Base-by-base conservation (phyloP, 2,113 vertebrate genomes). In the Actenoides lindsayi region DNA sequence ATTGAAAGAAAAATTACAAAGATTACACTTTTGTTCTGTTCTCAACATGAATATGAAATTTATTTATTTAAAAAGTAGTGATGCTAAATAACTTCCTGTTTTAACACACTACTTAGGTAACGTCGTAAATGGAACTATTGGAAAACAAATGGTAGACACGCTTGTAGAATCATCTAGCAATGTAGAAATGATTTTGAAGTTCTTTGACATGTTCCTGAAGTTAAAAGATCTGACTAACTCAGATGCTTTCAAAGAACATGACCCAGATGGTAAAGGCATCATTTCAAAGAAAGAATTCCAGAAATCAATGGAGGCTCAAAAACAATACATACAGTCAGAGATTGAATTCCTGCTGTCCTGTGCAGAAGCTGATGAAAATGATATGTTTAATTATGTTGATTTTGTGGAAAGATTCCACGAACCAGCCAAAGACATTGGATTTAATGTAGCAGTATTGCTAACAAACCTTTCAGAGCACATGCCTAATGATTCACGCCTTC, bases 171-270 rank as follows among this genome's bases (percentile, higher is more conserved):
- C 99, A 51, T 99, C 99, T 39, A 99, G 98, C 97, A 99, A 99
- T 54, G 99, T 99, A 94, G 99, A 99, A 98, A 99, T 99, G 99
- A 99, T 99, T 96, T 98, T 99, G 63, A 99, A 99, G 95, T 99
- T 99, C 97, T 99, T 99, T 76, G 99, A 99, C 97, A 99, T 99
- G 99, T 99, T 99, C 97, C 99, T 99, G 85, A 99, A 99, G 97
- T 97, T 99, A 94, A 99, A 99, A 97, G 99, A 99, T 94, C 98
- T 99, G 94, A 99, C 99, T 50, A 99, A 98, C 76, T 99, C 99
- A 10, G 99, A 99, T 89, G 98, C 98, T 96, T 99, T 99, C 96
- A 99, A 99, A 97, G 99, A 99, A 78, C 98, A 99, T 37, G 99
- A 99, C 92, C 98, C 98, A 3, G 99, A 99, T 78, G 98, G 98